phyloP scores from a whole-genome alignment of 2,113 vertebrate species.

The Rutilus rutilus region DNA sequence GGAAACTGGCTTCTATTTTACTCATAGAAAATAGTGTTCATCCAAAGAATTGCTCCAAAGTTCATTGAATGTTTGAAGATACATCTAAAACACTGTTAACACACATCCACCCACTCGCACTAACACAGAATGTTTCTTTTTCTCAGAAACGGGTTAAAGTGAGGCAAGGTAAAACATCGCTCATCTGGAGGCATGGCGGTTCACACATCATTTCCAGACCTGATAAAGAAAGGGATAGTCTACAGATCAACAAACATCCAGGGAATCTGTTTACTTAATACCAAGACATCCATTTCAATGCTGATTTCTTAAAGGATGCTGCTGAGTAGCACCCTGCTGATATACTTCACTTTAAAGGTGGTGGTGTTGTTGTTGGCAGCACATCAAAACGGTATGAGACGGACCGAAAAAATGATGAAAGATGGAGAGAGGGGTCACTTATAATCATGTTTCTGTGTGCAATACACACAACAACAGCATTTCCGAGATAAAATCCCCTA shows the following conservation, averaged over 20 bases:
- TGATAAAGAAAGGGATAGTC: neutral
- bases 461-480: neutral
- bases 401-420: neutral
- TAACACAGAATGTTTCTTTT: constrained; percentile 7
- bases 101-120: constrained; percentile 8
- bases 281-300: neutral
- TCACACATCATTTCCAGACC: constrained; percentile 11
- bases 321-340: neutral
- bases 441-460: neutral
- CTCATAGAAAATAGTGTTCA: neutral
- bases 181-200: neutral
- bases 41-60: neutral
- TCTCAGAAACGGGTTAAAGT: neutral
- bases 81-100: neutral
- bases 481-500: neutral
- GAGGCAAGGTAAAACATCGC: neutral
- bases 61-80: constrained; percentile 15
- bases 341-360: neutral
- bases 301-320: constrained; percentile 13
- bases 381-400: neutral
- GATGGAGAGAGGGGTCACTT: neutral
- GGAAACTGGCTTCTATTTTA: neutral
- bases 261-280: neutral
- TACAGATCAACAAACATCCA: constrained; percentile 30
- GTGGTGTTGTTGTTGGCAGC: neutral